Evolutionary conservation across 2,888 invertebrate genomes (phyloP).

Genomic region (Eristalis intricaria): DNA sequence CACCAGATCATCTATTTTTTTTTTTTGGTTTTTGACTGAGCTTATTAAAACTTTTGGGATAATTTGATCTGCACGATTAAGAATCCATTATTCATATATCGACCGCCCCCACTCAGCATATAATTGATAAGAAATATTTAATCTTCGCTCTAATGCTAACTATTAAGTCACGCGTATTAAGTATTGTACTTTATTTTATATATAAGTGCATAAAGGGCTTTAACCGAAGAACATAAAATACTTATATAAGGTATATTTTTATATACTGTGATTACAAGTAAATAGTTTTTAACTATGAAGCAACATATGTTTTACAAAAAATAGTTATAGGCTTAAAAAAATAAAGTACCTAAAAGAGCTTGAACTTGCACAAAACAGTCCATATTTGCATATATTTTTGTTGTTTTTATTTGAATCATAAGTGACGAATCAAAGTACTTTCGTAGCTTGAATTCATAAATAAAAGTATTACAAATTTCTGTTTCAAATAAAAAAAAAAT

Average conservation of each 20-base stretch:
- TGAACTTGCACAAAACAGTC: no score
- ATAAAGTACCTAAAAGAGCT: no score
- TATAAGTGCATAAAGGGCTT: not conserved
- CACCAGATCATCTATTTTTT: conserved; percentile 22
- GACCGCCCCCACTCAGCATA: not conserved
- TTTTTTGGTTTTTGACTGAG: conserved; percentile 2
- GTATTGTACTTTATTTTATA: not conserved
- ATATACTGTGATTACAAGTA: no score
- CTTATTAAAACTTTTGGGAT: conserved; percentile 59
- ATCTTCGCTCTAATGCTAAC: not conserved
- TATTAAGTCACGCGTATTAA: not conserved
- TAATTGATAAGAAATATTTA: not conserved
- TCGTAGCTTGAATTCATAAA: not conserved
- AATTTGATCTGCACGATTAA: conserved; percentile 64
- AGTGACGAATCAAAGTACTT: no score
- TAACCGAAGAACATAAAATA: not conserved
- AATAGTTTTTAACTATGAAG: no score
- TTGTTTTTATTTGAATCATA: no score
- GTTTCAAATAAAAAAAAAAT: not conserved
- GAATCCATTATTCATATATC: conserved; percentile 54
- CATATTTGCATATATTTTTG: no score
- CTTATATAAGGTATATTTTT: not conserved
- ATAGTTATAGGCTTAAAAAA: no score
- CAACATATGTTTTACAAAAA: no score
- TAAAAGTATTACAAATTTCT: not conserved